Evolutionary conservation across 1,140 invertebrate species (phyloP), one percentile per base, ranked within the genome.

Genomic region (Camponotus vicinus): DNA sequence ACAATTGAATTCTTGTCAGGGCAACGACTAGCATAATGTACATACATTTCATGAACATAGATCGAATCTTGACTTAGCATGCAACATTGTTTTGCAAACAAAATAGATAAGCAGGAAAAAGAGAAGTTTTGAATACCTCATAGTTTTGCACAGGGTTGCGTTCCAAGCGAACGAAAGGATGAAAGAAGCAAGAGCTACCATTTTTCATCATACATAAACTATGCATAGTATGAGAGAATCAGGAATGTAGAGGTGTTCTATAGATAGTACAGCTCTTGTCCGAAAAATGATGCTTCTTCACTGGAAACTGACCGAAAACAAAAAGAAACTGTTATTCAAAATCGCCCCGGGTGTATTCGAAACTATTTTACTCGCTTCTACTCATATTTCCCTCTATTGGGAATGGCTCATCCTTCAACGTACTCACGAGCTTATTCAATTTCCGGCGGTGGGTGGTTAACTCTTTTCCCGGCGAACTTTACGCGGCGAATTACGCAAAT

Each of bases 401-500:
- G 15, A n/a, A 61, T 8, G 61, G 64, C 37, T 21, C 42, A 8
- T 18, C 52, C 34, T 42, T 15, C 18, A 15, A 6, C 42, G 15
- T 32, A 40, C 18, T 40, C 34, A 6, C 49, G 37, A 15, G 15
- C 49, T 78, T 78, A 73, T 75, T 63, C 40, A 15, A 75, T 83
- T 83, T 37, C 27, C 52, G 42, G 15, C 5, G 15, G 4, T 8
- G 9, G 5, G 37, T 37, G 66, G 37, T n/a, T 40, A 71, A 70
- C 40, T 73, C 37, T 83, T 83, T 71, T 4, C 18, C 78, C 55
- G n/a, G 5, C 18, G 6, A 70, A 88, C 61, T 86, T 88, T 87
- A 63, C 77, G 80, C 59, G 55, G 63, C 66, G 42, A 77, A 89
- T 89, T 86, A 90, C 32, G 64, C 45, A 88, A 90, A 86, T 73